Evolutionary conservation across 1,140 invertebrate genomes (phyloP), one percentile per base, ranked within the genome.

Genomic region (Gyrodactylus salaris): DNA sequence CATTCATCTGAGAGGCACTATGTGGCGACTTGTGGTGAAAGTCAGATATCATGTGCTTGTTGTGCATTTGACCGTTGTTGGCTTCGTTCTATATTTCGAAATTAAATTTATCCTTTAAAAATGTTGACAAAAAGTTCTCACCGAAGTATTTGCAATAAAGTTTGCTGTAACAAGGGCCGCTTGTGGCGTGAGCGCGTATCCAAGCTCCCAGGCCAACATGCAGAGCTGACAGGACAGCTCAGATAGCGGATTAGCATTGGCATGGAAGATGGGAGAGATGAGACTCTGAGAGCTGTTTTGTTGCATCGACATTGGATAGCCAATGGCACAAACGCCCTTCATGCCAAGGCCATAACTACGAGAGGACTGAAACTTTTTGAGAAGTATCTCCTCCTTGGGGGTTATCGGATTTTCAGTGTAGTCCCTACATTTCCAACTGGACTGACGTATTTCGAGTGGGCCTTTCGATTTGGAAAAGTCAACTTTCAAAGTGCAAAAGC

Each of bases 401-500:
- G 20, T 71, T 1, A 71, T 16, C 1, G 70, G 70, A 25, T 25
- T 71, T 71, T 71, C 24, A 16, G 25, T 25, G 23, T 71, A 71
- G 26, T 71, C 70, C 25, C 70, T 23, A 25, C 21, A 21, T 25
- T 71, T 71, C 16, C 20, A 23, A 25, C 70, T 71, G 21, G 21
- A 26, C 21, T 25, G 70, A 19, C 25, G n/a, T 25, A 71, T 26
- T 25, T 71, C 21, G 2, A 71, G 70, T 25, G 70, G 70, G 16
- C 70, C 70, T 25, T 21, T 21, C 20, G 21, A 22, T 25, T 73
- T 73, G 26, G 27, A 68, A 69, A 73, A 73, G 26, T 73, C 72
- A 27, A 73, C 26, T 7, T 26, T 7, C 72, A 73, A 25, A 23
- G 72, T 73, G 20, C 72, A 21, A 21, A 21, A 73, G 23, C 26